phyloP scores from a whole-genome alignment of 2,888 invertebrate genomes.

The Acleris holmiana region DNA sequence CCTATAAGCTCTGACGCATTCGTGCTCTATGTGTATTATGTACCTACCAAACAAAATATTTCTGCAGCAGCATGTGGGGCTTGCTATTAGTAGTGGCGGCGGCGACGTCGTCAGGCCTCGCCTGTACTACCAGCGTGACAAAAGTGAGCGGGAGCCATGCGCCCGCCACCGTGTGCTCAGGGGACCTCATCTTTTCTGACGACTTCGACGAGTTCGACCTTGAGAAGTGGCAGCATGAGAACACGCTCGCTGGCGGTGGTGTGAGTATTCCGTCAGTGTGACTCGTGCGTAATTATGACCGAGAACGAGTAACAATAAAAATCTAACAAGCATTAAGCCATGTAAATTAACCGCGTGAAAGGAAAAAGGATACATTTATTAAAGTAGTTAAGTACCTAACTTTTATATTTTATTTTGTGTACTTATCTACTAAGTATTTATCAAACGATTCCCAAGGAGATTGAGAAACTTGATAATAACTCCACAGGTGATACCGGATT shows the following conservation, averaged over 20 bases:
- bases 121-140: conserved; percentile 75
- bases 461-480: too few species aligned
- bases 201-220: conserved; percentile 85
- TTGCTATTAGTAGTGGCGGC: conserved; percentile 54
- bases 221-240: conserved; percentile 87
- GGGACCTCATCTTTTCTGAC: conserved; percentile 86
- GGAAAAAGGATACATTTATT: too few species aligned
- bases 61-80: conserved; percentile 61
- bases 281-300: too few species aligned
- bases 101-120: conserved; percentile 54
- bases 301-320: too few species aligned
- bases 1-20: too few species aligned
- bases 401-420: too few species aligned
- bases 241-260: conserved; percentile 86
- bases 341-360: too few species aligned
- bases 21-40: neutral
- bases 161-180: conserved; percentile 78
- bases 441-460: too few species aligned
- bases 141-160: conserved; percentile 80
- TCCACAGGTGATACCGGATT: too few species aligned
- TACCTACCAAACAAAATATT: neutral
- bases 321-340: too few species aligned
- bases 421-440: too few species aligned
- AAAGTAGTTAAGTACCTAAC: too few species aligned
- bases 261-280: conserved; percentile 64